A percentile compares a stretch with the other conserved stretches of the same genome.
Conservation (phyloP, 30 jellyfish, hydroid and myxozoan genomes). For the Euphysa ruthae region DNA sequence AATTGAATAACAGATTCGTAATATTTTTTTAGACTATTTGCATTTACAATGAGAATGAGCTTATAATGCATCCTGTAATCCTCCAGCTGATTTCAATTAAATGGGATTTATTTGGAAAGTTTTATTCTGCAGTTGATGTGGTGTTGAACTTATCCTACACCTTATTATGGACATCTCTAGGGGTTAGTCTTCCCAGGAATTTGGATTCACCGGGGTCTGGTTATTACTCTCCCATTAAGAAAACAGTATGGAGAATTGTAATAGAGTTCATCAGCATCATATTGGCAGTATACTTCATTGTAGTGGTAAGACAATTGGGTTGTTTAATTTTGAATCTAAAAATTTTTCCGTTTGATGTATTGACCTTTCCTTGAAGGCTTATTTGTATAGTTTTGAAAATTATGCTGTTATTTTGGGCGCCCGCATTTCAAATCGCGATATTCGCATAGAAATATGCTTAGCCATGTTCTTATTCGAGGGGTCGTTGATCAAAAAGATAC, state of each 20-base stretch:
- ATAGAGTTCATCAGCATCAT: constrained; percentile 41
- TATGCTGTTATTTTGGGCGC: too few species aligned
- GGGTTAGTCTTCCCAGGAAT: constrained; percentile 37
- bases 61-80: constrained; percentile 75
- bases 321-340: too few species aligned
- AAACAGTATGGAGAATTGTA: constrained; percentile 47
- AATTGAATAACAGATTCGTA: too few species aligned
- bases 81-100: constrained; percentile 52
- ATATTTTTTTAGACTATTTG: constrained; percentile 44
- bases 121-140: constrained; percentile 22
- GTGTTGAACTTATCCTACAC: constrained; percentile 49
- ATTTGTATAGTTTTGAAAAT: too few species aligned
- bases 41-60: constrained; percentile 47
- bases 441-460: too few species aligned
- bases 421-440: too few species aligned
- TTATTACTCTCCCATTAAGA: constrained; percentile 52
- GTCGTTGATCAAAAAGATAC: too few species aligned
- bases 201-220: constrained; percentile 1
- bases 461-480: too few species aligned
- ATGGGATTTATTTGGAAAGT: constrained; percentile 73
- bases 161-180: constrained; percentile 69
- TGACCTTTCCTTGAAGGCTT: too few species aligned
- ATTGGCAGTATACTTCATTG: constrained; percentile 50
- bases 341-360: too few species aligned
- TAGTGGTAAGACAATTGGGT: constrained; percentile 58